Evolutionary conservation across 2,888 invertebrate genomes (phyloP).

Genomic region (Griposia aprilina): DNA sequence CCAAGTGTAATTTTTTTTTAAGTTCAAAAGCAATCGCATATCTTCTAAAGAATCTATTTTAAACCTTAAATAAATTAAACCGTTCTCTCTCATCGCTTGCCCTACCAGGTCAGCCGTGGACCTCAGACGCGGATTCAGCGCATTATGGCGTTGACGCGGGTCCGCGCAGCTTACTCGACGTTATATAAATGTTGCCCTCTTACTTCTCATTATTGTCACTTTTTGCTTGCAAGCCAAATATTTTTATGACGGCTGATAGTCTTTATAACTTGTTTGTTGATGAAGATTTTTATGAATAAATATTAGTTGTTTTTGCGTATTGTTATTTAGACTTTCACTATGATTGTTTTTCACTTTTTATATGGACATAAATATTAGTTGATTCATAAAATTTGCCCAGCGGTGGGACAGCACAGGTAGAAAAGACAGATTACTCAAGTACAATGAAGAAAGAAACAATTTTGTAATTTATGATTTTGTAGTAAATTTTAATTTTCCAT

Average conservation of each 20-base stretch:
- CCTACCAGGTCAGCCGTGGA: constrained; percentile 37
- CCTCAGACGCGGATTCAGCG: constrained; percentile 70
- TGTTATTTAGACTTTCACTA: not conserved
- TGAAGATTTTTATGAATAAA: constrained; percentile 51
- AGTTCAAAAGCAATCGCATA: too few relatives aligned
- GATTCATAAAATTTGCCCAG: too few relatives aligned
- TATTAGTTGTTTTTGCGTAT: constrained; percentile 12
- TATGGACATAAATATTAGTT: not conserved
- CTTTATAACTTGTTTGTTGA: constrained; percentile 40
- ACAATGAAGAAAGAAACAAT: too few relatives aligned
- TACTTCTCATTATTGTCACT: constrained; percentile 65
- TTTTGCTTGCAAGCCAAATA: constrained; percentile 60
- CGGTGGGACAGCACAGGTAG: too few relatives aligned
- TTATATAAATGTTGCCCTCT: constrained; percentile 70
- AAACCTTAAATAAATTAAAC: not conserved
- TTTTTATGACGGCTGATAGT: constrained; percentile 52
- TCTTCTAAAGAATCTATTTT: not conserved
- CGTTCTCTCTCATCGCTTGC: constrained; percentile 19
- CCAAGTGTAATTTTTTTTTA: too few relatives aligned
- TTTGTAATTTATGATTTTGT: too few relatives aligned
- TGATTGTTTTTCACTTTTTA: not conserved
- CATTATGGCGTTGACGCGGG: constrained; percentile 71
- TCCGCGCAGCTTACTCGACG: constrained; percentile 69
- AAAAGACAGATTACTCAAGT: too few relatives aligned
- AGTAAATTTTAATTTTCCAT: too few relatives aligned